Percentiles rank a stretch among this genome's conserved stretches.
Conservation (phyloP, 1,140 invertebrate genomes). For the Melipona quadrifasciata region DNA sequence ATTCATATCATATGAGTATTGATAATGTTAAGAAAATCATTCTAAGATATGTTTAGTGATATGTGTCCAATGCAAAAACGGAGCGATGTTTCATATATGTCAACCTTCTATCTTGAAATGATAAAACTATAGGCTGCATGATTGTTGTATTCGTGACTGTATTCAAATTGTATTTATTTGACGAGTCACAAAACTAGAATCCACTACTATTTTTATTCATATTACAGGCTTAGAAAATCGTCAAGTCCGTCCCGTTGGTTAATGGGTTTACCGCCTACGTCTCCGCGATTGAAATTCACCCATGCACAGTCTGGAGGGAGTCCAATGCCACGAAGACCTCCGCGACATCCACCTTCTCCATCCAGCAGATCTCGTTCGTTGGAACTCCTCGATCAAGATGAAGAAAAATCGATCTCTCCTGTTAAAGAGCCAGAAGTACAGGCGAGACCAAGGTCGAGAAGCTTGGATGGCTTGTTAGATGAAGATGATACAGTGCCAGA, state of each 20-base stretch:
- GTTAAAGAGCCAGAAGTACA: slow-evolving; percentile 64
- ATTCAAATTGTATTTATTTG: slow-evolving; percentile 46
- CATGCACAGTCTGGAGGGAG: slow-evolving; percentile 67
- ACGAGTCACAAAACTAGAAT: background rate
- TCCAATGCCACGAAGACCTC: slow-evolving; percentile 69
- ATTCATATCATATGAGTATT: background rate
- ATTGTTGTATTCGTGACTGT: slow-evolving; percentile 49
- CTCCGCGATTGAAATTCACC: slow-evolving; percentile 72
- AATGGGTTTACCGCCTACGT: slow-evolving; percentile 77
- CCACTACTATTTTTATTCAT: slow-evolving; percentile 15
- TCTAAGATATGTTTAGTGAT: background rate
- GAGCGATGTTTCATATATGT: background rate
- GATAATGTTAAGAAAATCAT: background rate
- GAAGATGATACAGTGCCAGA: slow-evolving; percentile 50
- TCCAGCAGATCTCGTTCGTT: slow-evolving; percentile 71
- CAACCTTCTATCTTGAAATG: background rate
- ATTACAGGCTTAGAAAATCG: slow-evolving; percentile 84
- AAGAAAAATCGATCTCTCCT: slow-evolving; percentile 51
- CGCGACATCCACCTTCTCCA: slow-evolving; percentile 68
- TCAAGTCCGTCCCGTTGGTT: slow-evolving; percentile 84
- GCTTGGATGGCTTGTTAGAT: slow-evolving; percentile 86
- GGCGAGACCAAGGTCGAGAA: slow-evolving; percentile 84
- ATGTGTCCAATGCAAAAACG: background rate
- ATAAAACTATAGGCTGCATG: slow-evolving; percentile 19
- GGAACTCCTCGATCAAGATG: slow-evolving; percentile 68